Conservation (phyloP, 37 sponge, comb jelly and placozoan species). For the Petrosia ficiformis region DNA sequence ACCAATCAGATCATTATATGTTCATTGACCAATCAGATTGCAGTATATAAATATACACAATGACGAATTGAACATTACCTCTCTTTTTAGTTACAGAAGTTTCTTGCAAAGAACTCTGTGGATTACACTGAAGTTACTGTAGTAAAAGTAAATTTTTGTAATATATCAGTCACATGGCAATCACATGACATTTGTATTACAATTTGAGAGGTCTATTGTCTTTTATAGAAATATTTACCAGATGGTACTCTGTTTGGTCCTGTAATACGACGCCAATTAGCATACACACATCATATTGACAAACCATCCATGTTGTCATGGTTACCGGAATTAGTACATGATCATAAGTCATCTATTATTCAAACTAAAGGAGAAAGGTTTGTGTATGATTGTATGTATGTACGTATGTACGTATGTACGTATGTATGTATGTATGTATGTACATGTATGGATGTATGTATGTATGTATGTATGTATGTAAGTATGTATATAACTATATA, state of each 20-base stretch:
- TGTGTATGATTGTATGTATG: background rate
- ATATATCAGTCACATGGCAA: background rate
- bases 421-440: too few relatives aligned
- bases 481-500: too few relatives aligned
- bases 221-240: background rate
- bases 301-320: background rate
- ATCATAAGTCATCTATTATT: background rate
- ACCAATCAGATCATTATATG: too few relatives aligned
- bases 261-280: background rate
- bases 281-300: background rate
- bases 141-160: constrained; percentile 33
- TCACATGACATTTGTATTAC: background rate
- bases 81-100: constrained; percentile 29
- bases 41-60: too few relatives aligned
- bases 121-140: constrained; percentile 31
- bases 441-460: too few relatives aligned
- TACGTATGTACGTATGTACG: background rate
- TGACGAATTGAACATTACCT: too few relatives aligned
- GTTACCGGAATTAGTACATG: background rate
- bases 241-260: constrained; percentile 15
- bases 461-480: too few relatives aligned
- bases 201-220: background rate
- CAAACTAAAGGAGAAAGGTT: background rate
- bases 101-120: constrained; percentile 10
- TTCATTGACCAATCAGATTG: too few relatives aligned